A percentile compares a stretch with the other conserved stretches of the same genome.
Evolutionary conservation across 2,888 invertebrate genomes (phyloP).

Genomic region (Caenorhabditis sinica): DNA sequence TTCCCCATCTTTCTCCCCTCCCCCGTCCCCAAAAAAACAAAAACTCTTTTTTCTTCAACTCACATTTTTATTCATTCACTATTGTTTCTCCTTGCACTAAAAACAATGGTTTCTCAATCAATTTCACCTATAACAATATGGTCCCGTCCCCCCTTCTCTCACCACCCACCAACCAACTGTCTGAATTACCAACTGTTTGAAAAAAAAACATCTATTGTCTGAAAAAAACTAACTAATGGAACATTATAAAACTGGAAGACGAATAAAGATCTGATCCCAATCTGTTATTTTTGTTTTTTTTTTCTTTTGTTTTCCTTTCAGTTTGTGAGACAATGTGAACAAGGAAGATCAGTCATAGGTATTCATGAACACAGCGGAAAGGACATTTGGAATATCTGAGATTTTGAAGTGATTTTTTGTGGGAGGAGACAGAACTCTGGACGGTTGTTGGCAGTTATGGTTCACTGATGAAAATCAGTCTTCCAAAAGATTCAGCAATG

Average conservation of each 20-base stretch:
- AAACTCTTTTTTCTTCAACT: neutral
- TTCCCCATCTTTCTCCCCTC: neutral
- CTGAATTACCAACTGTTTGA: neutral
- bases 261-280: constrained; percentile 54
- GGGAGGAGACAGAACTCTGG: too few relatives aligned
- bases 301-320: too few relatives aligned
- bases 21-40: neutral
- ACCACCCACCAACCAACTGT: neutral
- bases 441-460: too few relatives aligned
- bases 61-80: neutral
- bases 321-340: too few relatives aligned
- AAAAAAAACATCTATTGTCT: neutral
- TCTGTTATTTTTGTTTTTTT: constrained; percentile 37
- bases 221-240: neutral
- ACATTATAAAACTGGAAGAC: constrained; percentile 10
- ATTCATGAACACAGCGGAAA: neutral
- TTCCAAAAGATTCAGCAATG: too few relatives aligned
- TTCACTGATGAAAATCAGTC: too few relatives aligned
- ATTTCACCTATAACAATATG: too few relatives aligned
- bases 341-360: too few relatives aligned
- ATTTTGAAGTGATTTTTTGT: too few relatives aligned
- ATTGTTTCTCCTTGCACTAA: neutral
- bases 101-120: too few relatives aligned
- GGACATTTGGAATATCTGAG: too few relatives aligned
- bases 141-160: neutral